phyloP scores from a whole-genome alignment of 2,888 invertebrate genomes.

The Diloba caeruleocephala region DNA sequence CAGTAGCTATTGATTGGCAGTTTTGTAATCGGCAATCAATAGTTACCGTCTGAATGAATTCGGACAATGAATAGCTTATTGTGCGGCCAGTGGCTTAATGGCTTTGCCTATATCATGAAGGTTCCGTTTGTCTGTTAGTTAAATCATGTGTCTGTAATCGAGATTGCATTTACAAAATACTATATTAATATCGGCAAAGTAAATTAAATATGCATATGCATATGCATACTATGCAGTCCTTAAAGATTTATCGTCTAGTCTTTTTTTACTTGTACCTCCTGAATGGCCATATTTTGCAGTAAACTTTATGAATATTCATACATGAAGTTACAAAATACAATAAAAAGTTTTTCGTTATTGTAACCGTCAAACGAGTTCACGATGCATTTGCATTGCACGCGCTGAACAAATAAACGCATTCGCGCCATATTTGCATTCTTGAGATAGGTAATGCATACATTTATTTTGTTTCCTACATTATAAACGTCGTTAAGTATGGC shows the following conservation, averaged over 20 bases:
- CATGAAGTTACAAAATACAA: background rate
- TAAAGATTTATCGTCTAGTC: too few relatives aligned
- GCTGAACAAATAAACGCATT: constrained; percentile 46
- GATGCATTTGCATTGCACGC: constrained; percentile 24
- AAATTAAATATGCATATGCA: too few relatives aligned
- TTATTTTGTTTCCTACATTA: constrained; percentile 37
- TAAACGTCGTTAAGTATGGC: constrained; percentile 2
- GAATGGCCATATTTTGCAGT: too few relatives aligned
- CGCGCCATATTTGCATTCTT: constrained; percentile 43
- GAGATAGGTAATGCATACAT: constrained; percentile 42
- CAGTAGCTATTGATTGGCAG: constrained; percentile 23
- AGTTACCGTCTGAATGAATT: constrained; percentile 8
- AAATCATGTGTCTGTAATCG: too few relatives aligned
- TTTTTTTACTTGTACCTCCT: too few relatives aligned
- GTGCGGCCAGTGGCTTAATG: background rate
- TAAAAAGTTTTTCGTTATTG: constrained; percentile 18
- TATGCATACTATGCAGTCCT: too few relatives aligned
- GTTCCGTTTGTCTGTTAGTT: background rate
- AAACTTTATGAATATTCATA: constrained; percentile 2
- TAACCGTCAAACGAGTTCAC: constrained; percentile 19
- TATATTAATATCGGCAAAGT: too few relatives aligned
- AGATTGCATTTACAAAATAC: too few relatives aligned
- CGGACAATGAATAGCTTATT: constrained; percentile 12
- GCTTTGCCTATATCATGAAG: background rate
- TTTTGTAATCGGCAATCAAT: constrained; percentile 13